Evolutionary conservation across 1,140 invertebrate species (phyloP), one percentile per base, ranked within the genome.

Genomic region (Dreissena rostriformis): DNA sequence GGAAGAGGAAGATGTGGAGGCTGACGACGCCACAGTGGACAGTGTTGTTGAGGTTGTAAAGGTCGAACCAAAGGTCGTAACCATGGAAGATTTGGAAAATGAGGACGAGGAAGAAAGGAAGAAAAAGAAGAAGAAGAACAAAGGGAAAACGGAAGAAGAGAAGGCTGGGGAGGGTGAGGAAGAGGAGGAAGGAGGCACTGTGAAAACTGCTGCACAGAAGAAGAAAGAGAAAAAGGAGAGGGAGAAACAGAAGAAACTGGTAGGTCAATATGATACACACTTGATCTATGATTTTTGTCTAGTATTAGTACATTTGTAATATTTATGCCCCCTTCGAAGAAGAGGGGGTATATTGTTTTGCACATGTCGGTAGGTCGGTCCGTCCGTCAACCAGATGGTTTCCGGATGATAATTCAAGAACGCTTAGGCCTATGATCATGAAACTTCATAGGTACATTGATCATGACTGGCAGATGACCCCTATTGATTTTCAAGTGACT

Each of bases 101-200:
- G 86, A 87, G 26, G 86, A 89, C 28, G 87, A 88, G 28, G 79
- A 86, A 24, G 88, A 89, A 67, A 90, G 90, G 72, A 87, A 90
- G 55, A 87, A 88, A 63, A 87, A 86, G 61, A 70, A 84, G 66
- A 79, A 84, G 65, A 74, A 65, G 65, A 80, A 75, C 29, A 49
- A 67, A 28, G 77, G 29, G 76, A 66, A 82, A 55, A 75, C 85
- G n/a, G 81, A 73, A 14, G 79, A 84, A 52, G 73, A 82, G 28
- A 53, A 86, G 52, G 55, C 85, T 24, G 82, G 19, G 14, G 86
- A 79, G 28, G 86, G 55, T 49, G 87, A 75, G n/a, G 88, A 80
- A 24, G 86, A 86, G 29, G 86, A 86, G 94, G 72, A 91, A 82
- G 95, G 94, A 77, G 88, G 94, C 49, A 96, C 96, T 15, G 95